Evolutionary conservation across 2,888 invertebrate species (phyloP), one percentile per base, ranked within the genome.

Genomic region (Drosophila neonasuta): DNA sequence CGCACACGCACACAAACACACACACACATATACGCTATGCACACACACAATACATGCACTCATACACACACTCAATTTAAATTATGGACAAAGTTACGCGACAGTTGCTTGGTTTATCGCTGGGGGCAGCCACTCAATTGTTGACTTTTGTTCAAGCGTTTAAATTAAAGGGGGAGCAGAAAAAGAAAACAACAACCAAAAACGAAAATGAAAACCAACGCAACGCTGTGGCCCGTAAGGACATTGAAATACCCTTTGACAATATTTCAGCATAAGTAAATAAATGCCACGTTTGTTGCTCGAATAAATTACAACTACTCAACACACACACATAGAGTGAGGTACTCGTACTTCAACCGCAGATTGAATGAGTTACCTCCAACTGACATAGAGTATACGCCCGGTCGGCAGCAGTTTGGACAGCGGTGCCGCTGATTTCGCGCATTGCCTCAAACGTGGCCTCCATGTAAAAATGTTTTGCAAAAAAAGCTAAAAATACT

Each of bases 21-120:
- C 52, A 58, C 41, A 66, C 15, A 55, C 54, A 24, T 24, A 6
- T 24, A 24, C 24, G 24, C 24, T 24, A 24, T 24, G 24, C 24
- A 56, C 61, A 54, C 63, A 62, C 48, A 45, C 49, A 55, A 59
- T 49, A 36, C 51, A 52, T 44, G 51, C 57, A 52, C 39, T n/a
- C 17, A 50, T 24, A 51, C 36, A 65, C 67, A 52, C 42, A 39
- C 52, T 65, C 63, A 54, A 58, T 64, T 80, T 80, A 80, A 80
- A 86, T 86, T 80, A 86, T 83, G 71, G 71, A 76, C 81, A 84
- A 86, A 86, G 86, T 86, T 84, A 62, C 70, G 84, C 86, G 86
- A 80, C 80, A 86, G 80, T 80, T 86, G 81, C 80, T 75, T 86
- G 86, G 67, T 81, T 81, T 81, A 81, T 81, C 86, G 84, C 86